Evolutionary conservation across 2,888 invertebrate genomes (phyloP).

Genomic region (Zhengitettix transpicula): DNA sequence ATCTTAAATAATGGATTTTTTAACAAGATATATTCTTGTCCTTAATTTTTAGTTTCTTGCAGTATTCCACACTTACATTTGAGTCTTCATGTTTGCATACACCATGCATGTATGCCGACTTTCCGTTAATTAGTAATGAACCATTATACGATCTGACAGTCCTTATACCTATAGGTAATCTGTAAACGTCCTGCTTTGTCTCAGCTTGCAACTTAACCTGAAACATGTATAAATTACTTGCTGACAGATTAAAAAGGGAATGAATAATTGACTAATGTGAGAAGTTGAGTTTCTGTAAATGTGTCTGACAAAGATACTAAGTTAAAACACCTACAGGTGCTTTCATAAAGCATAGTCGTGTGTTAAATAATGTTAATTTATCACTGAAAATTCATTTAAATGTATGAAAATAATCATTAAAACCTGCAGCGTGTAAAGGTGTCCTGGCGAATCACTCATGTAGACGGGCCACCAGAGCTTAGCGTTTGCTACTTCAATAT

Average conservation of each 20-base stretch:
- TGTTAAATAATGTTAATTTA: no score
- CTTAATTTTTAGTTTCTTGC: no score
- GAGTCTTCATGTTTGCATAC: slow-evolving; percentile 44
- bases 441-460: background rate
- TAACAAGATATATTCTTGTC: no score
- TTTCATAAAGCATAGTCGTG: no score
- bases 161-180: slow-evolving; percentile 36
- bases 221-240: background rate
- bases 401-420: no score
- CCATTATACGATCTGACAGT: slow-evolving; percentile 26
- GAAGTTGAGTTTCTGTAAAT: no score
- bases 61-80: slow-evolving; percentile 27
- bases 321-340: no score
- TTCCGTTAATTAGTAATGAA: slow-evolving; percentile 30
- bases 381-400: no score
- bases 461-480: slow-evolving; percentile 1
- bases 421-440: background rate
- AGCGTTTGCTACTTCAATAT: background rate
- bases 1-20: no score
- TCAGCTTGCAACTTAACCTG: background rate
- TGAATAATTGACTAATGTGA: no score
- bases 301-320: no score
- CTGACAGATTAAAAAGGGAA: no score
- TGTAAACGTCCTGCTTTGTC: slow-evolving; percentile 27
- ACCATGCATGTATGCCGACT: slow-evolving; percentile 38